Evolutionary conservation across 2,888 invertebrate genomes (phyloP), one percentile per base, ranked within the genome.

Genomic region (Hydrotaea diabolus): DNA sequence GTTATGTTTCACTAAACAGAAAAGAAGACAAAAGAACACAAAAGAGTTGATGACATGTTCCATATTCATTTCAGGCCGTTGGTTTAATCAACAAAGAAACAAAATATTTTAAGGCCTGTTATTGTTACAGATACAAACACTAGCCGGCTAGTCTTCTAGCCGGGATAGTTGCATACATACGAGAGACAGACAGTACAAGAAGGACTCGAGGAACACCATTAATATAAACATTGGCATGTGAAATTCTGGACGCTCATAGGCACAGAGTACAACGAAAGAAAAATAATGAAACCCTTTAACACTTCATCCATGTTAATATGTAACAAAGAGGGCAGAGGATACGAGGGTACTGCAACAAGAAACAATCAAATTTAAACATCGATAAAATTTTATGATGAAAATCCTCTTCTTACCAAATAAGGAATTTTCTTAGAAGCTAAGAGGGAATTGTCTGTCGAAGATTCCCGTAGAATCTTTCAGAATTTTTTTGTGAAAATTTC

Each of bases 11-110:
- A 59, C 4, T 3, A 26, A 17, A 11, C 23, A 26, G 26, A 59
- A 26, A 26, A 17, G 26, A 59, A 26, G 26, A 59, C 59, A 26
- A 59, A 31, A 59, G 59, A 26, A 26, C 23, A 11, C 23, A 26
- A 4, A 77, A 80, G 69, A 77, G 72, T 77, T 80, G 83, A 80
- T 83, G 83, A 83, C 80, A 83, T 77, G 83, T 83, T 83, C 77
- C 59, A 76, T 80, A 80, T 77, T 82, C 77, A 82, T 69, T 26
- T 59, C 26, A 15, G 1, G 15, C 1, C 23, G 3, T 26, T 4
- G 17, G 19, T 53, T 26, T 36, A 59, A 23, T 23, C 23, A 23
- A 59, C 26, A 21, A 15, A 59, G 11, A 2, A 59, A 59, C 59
- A 23, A 26, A 59, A 59, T 23, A 55, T 55, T 8, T 9, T 59